These are phyloP conservation scores for Platycnemis pennipes DNA, from an alignment of 2,888 invertebrate genomes.

Conservation along the genomic window DNA sequence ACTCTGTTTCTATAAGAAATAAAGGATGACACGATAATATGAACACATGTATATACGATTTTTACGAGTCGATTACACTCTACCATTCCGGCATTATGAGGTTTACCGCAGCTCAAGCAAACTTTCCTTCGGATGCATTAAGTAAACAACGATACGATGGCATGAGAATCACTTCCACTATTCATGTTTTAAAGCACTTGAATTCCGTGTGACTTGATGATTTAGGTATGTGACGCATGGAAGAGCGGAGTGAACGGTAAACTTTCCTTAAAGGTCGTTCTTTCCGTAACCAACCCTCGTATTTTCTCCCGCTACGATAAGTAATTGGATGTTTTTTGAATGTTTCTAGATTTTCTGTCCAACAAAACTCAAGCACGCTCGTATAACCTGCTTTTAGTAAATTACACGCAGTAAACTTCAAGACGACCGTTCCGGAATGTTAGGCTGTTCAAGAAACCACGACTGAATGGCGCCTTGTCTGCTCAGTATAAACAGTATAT, in stretches of 20 bases:
- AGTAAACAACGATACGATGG: neutral
- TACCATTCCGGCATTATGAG: neutral
- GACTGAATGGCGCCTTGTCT: slow-evolving; percentile 2
- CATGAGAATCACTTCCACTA: neutral
- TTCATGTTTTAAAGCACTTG: neutral
- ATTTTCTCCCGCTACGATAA: neutral
- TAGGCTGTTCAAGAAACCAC: slow-evolving; percentile 3
- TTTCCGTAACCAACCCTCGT: neutral
- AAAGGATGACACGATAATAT: neutral
- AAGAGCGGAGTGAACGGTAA: neutral
- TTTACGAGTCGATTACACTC: neutral
- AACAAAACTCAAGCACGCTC: neutral
- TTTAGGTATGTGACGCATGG: neutral
- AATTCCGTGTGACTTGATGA: neutral
- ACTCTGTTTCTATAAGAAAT: too few relatives aligned
- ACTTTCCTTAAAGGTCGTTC: neutral
- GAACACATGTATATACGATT: neutral
- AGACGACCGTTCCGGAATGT: neutral
- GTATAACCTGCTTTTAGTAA: slow-evolving; percentile 10
- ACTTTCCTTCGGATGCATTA: neutral
- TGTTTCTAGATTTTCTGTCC: neutral
- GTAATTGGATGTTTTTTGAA: neutral
- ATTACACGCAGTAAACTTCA: slow-evolving; percentile 10
- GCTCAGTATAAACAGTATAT: neutral
- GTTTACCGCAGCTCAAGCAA: neutral